Percentiles rank a stretch among this genome's conserved stretches.
Evolutionary conservation across 2,888 invertebrate genomes (phyloP).

Genomic region (Eumerus sabulonum): DNA sequence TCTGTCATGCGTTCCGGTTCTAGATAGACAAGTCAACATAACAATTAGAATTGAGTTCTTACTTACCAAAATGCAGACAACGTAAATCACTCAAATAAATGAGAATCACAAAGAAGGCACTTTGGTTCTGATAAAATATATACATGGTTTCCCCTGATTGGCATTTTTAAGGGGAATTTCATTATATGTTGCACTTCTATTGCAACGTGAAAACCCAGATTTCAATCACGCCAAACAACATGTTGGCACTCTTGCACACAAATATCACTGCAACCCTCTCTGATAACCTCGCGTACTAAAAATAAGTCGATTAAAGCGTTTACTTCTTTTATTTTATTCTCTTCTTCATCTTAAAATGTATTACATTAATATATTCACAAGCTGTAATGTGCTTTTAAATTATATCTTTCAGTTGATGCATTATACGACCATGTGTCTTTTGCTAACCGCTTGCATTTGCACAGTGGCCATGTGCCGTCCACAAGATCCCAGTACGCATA

Average conservation of each 20-base stretch:
- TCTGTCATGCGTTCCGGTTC: too few relatives aligned
- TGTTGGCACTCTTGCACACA: neutral
- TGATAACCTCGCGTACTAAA: conserved; percentile 44
- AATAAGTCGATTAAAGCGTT: conserved; percentile 12
- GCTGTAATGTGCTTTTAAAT: too few relatives aligned
- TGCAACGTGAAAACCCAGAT: too few relatives aligned
- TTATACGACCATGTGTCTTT: conserved; percentile 11
- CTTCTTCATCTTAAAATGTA: neutral
- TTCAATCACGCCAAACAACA: too few relatives aligned
- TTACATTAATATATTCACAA: too few relatives aligned
- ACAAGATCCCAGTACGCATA: conserved; percentile 35
- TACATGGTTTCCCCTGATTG: too few relatives aligned
- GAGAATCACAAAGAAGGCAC: conserved; percentile 8
- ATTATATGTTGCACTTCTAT: too few relatives aligned
- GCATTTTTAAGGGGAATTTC: too few relatives aligned
- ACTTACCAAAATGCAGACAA: too few relatives aligned
- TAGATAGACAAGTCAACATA: too few relatives aligned
- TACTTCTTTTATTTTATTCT: neutral
- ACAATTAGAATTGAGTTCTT: too few relatives aligned
- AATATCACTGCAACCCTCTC: conserved; percentile 22
- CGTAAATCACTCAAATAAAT: neutral
- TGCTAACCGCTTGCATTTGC: conserved; percentile 26
- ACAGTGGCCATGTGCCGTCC: conserved; percentile 44
- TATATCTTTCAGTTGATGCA: conserved; percentile 41
- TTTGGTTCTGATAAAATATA: too few relatives aligned